Evolutionary conservation across 2,797 vertebrate species (phyloP), one percentile per base, ranked within the genome.

Genomic region (Microctenopoma stevenorrisi): DNA sequence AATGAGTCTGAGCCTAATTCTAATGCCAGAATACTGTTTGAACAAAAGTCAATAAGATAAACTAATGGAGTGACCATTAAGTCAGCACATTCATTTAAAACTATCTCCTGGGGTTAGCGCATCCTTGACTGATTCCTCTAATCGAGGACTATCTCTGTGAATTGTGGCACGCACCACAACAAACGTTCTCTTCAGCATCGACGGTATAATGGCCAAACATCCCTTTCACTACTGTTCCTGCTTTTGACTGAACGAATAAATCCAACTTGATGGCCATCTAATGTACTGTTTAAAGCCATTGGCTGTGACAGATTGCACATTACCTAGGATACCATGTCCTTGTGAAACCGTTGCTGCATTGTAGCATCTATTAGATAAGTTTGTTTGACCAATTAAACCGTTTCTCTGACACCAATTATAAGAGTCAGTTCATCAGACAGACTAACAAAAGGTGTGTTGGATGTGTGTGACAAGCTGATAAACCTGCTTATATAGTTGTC

Each of bases 221-320:
- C 68, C 77, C 59, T 50, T 78, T 64, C 68, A 42, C 73, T 16
- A 58, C 72, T 47, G 58, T 26, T 60, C 51, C 66, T 40, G 62
- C 78, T 80, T 83, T 77, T 79, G 66, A 75, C 64, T 63, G 53
- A 30, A 72, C 83, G 75, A 86, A 90, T 90, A 88, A 88, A 89
- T 84, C 74, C 65, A 53, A 71, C 55, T 58, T 68, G 69, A 87
- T 86, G 86, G 86, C 68, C 80, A 68, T 79, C 80, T 77, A 89
- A 87, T 74, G 83, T 53, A 66, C 79, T 70, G 67, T 87, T 86
- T 76, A 89, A 66, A 79, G 78, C 73, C 72, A 74, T 83, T 74
- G 56, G 53, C 78, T 78, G 68, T 82, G 83, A 91, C 68, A 76
- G 78, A 91, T 79, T 81, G 66, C 68, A 81, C 77, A 83, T 84